phyloP scores from a whole-genome alignment of 2,888 invertebrate species.

The Archips crataeganus region DNA sequence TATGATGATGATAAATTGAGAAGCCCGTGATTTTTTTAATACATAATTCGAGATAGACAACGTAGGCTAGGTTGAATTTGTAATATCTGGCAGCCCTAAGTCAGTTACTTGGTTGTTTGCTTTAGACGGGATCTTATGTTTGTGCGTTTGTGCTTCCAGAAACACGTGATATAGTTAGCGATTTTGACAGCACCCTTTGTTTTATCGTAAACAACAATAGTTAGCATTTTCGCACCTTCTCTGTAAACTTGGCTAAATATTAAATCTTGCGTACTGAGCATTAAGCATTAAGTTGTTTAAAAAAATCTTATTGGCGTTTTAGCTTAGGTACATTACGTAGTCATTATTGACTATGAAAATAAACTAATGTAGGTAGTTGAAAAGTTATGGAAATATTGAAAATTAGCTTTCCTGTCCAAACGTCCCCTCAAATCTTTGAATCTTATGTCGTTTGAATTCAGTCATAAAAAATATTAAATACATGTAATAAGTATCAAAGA shows the following conservation, averaged over 20 bases:
- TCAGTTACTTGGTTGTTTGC: conserved; percentile 4
- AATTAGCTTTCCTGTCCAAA: too few species aligned
- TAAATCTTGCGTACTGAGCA: not conserved
- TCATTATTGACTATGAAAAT: too few species aligned
- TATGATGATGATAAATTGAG: not conserved
- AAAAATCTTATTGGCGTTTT: too few species aligned
- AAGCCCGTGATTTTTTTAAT: not conserved
- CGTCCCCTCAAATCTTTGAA: too few species aligned
- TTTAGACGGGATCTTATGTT: conserved; percentile 31
- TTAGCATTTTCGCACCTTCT: conserved; percentile 32
- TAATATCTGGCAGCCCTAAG: conserved; percentile 21
- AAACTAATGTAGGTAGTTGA: too few species aligned
- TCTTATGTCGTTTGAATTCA: too few species aligned
- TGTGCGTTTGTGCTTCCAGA: conserved; percentile 32
- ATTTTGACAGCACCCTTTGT: conserved; percentile 29
- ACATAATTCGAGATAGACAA: not conserved
- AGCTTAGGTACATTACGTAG: too few species aligned
- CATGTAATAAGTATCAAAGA: too few species aligned
- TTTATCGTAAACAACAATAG: conserved; percentile 31
- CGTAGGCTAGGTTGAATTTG: not conserved
- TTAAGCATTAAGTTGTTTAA: not conserved
- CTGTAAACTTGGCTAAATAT: not conserved
- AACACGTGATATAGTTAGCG: conserved; percentile 37
- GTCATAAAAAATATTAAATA: too few species aligned
- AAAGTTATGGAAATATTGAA: too few species aligned